Base-by-base conservation (phyloP, 2,888 invertebrate species). In the Drosophila mercatorum region DNA sequence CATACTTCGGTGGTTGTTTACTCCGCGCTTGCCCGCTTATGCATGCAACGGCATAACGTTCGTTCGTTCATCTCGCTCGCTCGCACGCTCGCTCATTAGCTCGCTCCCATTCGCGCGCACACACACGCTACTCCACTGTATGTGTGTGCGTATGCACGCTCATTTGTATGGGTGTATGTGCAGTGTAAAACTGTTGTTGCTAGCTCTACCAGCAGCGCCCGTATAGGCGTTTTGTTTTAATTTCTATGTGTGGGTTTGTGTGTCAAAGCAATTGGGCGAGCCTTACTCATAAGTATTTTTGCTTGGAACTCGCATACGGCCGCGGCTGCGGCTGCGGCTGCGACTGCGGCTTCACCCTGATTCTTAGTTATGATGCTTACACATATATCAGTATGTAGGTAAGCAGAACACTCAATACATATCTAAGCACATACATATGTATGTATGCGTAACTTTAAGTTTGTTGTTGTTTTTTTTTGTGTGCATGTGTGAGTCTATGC, bases 201-300 rank as follows among this genome's bases (percentile, higher is more conserved):
- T 47, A 52, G 63, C 43, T 67, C 43, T 46, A 44, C 46, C 68
- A 76, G 76, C 31, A 31, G n/a, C 22, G 22, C 22, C 76, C 72
- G 67, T 79, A 72, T 80, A 72, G 87, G 84, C 76, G 89, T 87
- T 89, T 88, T 86, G 86, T 88, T 88, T 75, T 81, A 83, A 86
- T 81, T 78, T 84, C 78, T 81, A 76, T 84, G 88, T 88, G 87
- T 85, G 86, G 86, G 84, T 83, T 85, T 85, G 75, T 85, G 77
- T 87, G 84, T 87, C 84, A 85, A 89, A 89, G 84, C 87, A 89
- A 85, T 87, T 89, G 89, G 85, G 81, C 81, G 72, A 75, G 74
- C 73, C 73, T 71, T 73, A 51, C 72, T 67, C 47, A 44, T 46
- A 28, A 52, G 46, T 72, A 17, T 49, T 22, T 51, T 68, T 34